A percentile compares a stretch with the other conserved stretches of the same genome.
Conservation (phyloP, 2,888 invertebrate genomes). For the Apoda limacodes region DNA sequence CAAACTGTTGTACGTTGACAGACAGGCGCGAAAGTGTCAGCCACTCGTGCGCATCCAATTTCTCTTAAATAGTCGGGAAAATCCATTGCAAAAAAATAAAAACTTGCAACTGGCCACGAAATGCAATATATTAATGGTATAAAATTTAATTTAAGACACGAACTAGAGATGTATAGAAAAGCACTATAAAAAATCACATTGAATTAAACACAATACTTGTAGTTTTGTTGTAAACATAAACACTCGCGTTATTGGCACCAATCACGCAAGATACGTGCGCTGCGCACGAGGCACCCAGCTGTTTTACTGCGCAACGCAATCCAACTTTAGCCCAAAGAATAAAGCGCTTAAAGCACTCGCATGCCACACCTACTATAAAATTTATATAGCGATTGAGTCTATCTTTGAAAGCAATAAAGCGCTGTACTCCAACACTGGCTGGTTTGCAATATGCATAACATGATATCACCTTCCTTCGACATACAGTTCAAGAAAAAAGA, state of each 20-base stretch:
- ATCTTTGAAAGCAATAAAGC: conserved; percentile 19
- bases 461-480: conserved; percentile 21
- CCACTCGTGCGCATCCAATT: conserved; percentile 53
- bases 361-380: conserved; percentile 7
- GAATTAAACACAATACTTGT: no score
- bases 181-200: no score
- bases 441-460: no score
- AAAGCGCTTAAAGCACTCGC: conserved; percentile 24
- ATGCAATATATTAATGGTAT: no score
- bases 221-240: no score
- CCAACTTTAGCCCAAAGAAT: conserved; percentile 19
- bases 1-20: no score
- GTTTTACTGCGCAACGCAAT: conserved; percentile 36
- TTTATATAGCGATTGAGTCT: conserved; percentile 9
- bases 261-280: conserved; percentile 32
- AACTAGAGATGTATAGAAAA: no score
- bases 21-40: conserved; percentile 46
- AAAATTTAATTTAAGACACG: no score
- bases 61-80: no score
- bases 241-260: not conserved
- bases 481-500: no score
- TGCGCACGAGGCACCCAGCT: conserved; percentile 35
- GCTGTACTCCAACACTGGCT: conserved; percentile 12
- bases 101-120: no score
- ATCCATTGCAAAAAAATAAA: no score